Evolutionary conservation across 1,140 invertebrate genomes (phyloP), one percentile per base, ranked within the genome.

Genomic region (Agrypnia vestita): DNA sequence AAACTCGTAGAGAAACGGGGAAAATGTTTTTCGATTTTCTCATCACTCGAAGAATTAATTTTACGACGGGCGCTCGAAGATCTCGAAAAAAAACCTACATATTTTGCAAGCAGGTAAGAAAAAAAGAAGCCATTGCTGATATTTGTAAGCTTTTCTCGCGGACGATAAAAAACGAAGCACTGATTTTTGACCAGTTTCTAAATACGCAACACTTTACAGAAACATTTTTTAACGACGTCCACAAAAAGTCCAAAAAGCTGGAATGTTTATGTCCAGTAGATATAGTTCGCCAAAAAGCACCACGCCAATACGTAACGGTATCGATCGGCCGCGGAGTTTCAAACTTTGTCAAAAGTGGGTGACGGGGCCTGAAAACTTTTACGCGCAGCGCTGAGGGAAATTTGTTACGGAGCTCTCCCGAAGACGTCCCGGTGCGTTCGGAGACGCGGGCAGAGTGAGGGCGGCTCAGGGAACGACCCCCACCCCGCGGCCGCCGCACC

Each of bases 381-480:
- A 64, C 71, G 71, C 59, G 71, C 10, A 13, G 21, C 64, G 53
- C 11, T 46, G 51, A 51, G 17, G 35, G 85, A 86, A 85, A 86
- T 85, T 85, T 84, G 86, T 85, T 84, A 15, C 74, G 69, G 64
- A 75, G 80, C 75, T 19, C 43, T 85, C 86, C 85, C 86, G 85
- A 84, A 85, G 85, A 85, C 84, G 61, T 61, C 67, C 80, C 76
- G 53, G 21, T 25, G 72, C 80, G 79, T 47, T 72, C 78, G 85
- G 84, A 82, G 74, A 80, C 80, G 80, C 77, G 85, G 83, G 84
- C 83, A 80, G 62, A 82, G 82, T 80, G 84, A 81, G 44, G 59
- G 76, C 62, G 47, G 62, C 62, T 43, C 56, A 43, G 35, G 21
- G 11, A 15, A n/a, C 43, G 25, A 25, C 35, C 15, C 11, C 77